Base-by-base conservation (phyloP, 2,888 invertebrate genomes). In the Electrophaes corylata region DNA sequence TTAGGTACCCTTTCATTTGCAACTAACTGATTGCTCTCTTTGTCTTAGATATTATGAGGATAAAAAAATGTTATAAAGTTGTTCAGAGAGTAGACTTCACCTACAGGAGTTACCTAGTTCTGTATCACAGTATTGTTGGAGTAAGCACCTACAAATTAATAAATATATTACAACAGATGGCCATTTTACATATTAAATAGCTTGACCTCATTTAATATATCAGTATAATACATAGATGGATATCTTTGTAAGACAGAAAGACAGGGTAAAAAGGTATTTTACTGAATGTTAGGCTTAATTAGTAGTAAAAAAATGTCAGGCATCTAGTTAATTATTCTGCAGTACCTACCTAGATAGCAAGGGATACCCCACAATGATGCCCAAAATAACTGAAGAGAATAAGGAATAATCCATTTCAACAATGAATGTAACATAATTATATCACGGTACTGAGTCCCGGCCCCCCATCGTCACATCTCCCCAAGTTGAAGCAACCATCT, bases 401-500 rank as follows among this genome's bases (percentile, higher is more conserved):
- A 0, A 4, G 29, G 4, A 51, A 45, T 50, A 60, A 64, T 64
- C 58, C 64, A 44, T 59, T 60, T 33, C 40, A 57, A 48, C 64
- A 53, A 65, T 71, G 60, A 76, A 69, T 68, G 64, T 57, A 59
- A 57, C 77, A 76, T 79, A 78, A 72, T 74, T 76, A 81, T 76
- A 75, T 6, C 41, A 47, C 58, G 59, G 72, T 67, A 65, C 71
- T 72, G 69, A 58, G 72, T 69, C 66, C 71, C 73, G 70, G n/a
- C 74, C 69, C 70, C 67, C 59, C 35, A 63, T 44, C 64, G 58
- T 57, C 5, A 37, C 35, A 33, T 35, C 40, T 20, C 41, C 41
- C 19, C 45, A 20, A 46, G n/a, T 23, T 16, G 57, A 57, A 85
- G 81, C 88, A 71, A 78, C 89, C 89, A 90, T 90, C 85, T 90